Evolutionary conservation across 23 tunicate genomes (phyloP), one percentile per base, ranked within the genome.

Genomic region (Ascidia mentula): DNA sequence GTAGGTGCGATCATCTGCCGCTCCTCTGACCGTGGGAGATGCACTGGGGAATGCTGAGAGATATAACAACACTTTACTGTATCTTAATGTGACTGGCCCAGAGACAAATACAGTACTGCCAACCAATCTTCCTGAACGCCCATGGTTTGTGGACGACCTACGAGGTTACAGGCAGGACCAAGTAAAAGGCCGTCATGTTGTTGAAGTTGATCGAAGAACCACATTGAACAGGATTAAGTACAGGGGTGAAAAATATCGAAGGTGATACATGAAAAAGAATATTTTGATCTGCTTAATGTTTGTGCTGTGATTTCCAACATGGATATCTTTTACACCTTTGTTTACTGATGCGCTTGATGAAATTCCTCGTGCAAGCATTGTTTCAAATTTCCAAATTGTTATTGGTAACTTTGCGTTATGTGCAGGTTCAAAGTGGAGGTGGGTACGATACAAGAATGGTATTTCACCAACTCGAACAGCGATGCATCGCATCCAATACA

Each of bases 361-460:
- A n/a, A n/a, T n/a, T n/a, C n/a, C n/a, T n/a, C n/a, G n/a, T n/a
- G n/a, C n/a, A n/a, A n/a, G n/a, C n/a, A n/a, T n/a, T n/a, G n/a
- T n/a, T n/a, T n/a, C n/a, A n/a, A n/a, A n/a, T n/a, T n/a, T n/a
- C n/a, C n/a, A n/a, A n/a, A n/a, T n/a, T n/a, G n/a, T n/a, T n/a
- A n/a, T n/a, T n/a, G n/a, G n/a, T n/a, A n/a, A n/a, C n/a, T n/a
- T n/a, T n/a, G n/a, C n/a, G 22, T n/a, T n/a, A n/a, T 31, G 7
- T 59, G 22, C 15, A 82, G 86, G 38, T 82, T 37, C 33, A 82
- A 73, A 38, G 31, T 73, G 46, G 72, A 70, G 33, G 75, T 78
- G 6, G 84, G 84, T 20, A 69, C 81, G 5, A 76, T 77, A 46
- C 89, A 85, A 72, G 82, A 85, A 69, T 85, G 89, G 89, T 79